Base-by-base conservation (phyloP, 2,888 invertebrate genomes). In the Nemotelus pantherinus region DNA sequence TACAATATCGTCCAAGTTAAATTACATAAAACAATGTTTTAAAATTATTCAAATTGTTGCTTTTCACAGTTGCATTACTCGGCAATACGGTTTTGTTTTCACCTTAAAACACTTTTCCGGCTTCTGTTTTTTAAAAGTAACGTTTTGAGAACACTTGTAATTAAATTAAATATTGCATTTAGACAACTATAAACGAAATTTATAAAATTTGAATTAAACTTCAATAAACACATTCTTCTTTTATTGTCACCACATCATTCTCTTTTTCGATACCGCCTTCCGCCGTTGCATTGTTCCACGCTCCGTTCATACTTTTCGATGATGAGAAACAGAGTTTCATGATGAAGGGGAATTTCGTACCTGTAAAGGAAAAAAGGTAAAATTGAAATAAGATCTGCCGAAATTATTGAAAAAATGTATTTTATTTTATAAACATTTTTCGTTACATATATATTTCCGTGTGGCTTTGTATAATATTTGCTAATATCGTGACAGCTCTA, bases 241-340 rank as follows among this genome's bases (percentile, higher is more conserved):
- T 65, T 81, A 85, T 85, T 67, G 82, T 76, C 67, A 85, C 86
- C 43, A 81, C 83, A 79, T 87, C 87, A 80, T 87, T 87, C 83
- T 87, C 86, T 82, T 87, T 87, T 81, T 87, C 87, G 81, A 86
- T 85, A 83, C 86, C 86, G 79, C 87, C 86, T 80, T 87, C 87
- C 78, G 84, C 85, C 80, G 86, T 82, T 65, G 87, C 87, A 83
- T 87, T 87, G 80, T 87, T 87, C 87, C 90, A 92, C 89, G 86
- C 91, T 87, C 87, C 93, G 89, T 87, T 87, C 87, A 87, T 87
- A 84, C 87, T 87, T 84, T 87, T 87, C 80, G 93, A 92, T 79
- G 96, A 96, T 41, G 98, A 98, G 91, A 98, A 99, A 87, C 98
- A 98, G 83, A 99, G 90, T 89, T 99, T 99, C 94, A 99, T 95